Base-by-base conservation (phyloP, 2,113 vertebrate species). In the Bubo bubo region DNA sequence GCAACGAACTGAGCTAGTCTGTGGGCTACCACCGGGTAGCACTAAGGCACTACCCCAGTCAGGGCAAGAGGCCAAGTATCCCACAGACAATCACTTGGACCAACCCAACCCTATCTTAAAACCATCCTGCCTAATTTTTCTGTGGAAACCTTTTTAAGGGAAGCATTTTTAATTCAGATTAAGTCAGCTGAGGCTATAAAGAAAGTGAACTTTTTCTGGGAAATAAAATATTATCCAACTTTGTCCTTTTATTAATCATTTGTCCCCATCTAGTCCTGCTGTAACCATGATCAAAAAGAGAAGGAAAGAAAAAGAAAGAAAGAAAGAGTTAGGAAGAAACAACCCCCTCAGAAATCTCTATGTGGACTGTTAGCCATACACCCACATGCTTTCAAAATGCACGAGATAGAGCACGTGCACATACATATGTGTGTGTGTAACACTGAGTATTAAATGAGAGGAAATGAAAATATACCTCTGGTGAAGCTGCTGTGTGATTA, bases 11-110 rank as follows among this genome's bases (percentile, higher is more conserved):
- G 79, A 75, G n/a, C 28, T 34, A 37, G 11, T 14, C 30, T 59
- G 62, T 35, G 34, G 22, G 43, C 52, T 74, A 18, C 8, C 0
- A 0, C 10, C 52, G 45, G 19, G 20, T 17, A 79, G 52, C 19
- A 39, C 30, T 52, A 41, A 73, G 55, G 30, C 14, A 49, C 19
- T 32, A 18, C 26, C 9, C 5, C n/a, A 64, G 7, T 26, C 39
- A 26, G 14, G 39, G 32, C 4, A 21, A 79, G 43, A 91, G 64
- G 63, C 24, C 22, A 28, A 37, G 12, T 45, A 73, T 70, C 22
- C 21, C 56, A 59, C 26, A 60, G 32, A 45, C 12, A 20, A 24
- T 23, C 28, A 17, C 17, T 55, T 52, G 49, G 6, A 72, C 4
- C 32, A 63, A 5, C 16, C 60, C 7, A 63, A 30, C 10, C 8